These are phyloP conservation scores for Euzophera pinguis DNA, from an alignment of 2,888 invertebrate species.

Conservation along the genomic window DNA sequence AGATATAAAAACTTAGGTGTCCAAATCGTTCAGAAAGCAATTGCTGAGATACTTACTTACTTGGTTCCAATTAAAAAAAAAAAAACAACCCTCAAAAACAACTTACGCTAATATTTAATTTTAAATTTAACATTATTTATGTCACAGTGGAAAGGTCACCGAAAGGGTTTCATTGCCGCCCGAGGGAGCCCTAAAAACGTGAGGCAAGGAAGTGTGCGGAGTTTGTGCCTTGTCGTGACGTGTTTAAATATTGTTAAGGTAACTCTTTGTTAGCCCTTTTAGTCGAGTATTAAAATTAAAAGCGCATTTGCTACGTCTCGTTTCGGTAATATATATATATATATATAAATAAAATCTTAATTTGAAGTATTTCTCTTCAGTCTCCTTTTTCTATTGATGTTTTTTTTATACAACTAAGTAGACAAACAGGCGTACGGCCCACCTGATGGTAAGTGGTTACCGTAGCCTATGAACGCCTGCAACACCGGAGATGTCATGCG, in stretches of 20 bases:
- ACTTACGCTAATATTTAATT: not conserved
- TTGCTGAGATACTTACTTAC: no score
- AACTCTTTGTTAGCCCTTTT: constrained; percentile 15
- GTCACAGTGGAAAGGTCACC: not conserved
- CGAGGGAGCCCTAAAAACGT: constrained; percentile 32
- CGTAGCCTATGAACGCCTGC: no score
- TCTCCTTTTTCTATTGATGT: no score
- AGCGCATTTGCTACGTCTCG: not conserved
- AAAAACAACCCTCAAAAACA: no score
- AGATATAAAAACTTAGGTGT: no score
- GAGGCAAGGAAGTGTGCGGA: constrained; percentile 40
- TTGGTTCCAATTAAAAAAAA: no score
- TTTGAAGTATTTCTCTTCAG: no score
- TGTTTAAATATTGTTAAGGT: constrained; percentile 31
- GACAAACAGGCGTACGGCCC: no score
- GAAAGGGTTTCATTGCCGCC: not conserved
- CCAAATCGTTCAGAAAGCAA: no score
- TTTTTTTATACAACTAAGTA: no score
- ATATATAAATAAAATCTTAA: not conserved
- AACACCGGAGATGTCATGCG: no score
- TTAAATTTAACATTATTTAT: not conserved
- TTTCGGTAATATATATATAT: constrained; percentile 8
- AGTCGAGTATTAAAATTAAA: constrained; percentile 1
- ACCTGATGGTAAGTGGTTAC: no score
- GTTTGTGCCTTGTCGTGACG: constrained; percentile 44